phyloP scores from a whole-genome alignment of 2,888 invertebrate genomes.

The Brenthis ino region DNA sequence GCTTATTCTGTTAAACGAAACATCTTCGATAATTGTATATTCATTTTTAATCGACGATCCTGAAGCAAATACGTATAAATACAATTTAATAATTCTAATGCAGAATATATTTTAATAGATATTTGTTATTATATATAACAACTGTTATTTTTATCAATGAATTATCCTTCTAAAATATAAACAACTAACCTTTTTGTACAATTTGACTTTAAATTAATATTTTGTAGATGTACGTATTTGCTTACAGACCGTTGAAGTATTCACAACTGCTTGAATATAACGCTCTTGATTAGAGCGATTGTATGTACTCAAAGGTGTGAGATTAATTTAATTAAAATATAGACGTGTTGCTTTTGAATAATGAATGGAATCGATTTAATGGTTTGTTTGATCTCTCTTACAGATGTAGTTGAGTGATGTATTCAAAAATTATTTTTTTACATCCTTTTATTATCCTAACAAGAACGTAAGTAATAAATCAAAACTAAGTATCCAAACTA shows the following conservation, averaged over 20 bases:
- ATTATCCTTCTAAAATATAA: no score
- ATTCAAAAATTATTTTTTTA: conserved; percentile 6
- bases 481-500: no score
- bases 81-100: not conserved
- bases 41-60: conserved; percentile 23
- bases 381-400: conserved; percentile 38
- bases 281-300: conserved; percentile 55
- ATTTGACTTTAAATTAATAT: not conserved
- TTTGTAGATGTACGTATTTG: not conserved
- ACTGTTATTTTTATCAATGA: no score
- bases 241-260: conserved; percentile 9
- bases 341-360: conserved; percentile 40
- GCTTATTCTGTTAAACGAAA: conserved; percentile 42
- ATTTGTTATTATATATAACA: no score
- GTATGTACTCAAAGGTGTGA: conserved; percentile 42
- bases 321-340: conserved; percentile 48
- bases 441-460: no score
- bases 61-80: not conserved
- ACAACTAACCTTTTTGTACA: no score
- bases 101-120: no score
- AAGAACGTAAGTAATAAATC: no score
- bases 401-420: conserved; percentile 32
- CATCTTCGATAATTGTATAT: conserved; percentile 29
- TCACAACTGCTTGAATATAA: conserved; percentile 35
- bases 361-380: conserved; percentile 45